These are phyloP conservation scores for Ictalurus furcatus DNA, from an alignment of 2,113 vertebrate species.

Conservation along the genomic window DNA sequence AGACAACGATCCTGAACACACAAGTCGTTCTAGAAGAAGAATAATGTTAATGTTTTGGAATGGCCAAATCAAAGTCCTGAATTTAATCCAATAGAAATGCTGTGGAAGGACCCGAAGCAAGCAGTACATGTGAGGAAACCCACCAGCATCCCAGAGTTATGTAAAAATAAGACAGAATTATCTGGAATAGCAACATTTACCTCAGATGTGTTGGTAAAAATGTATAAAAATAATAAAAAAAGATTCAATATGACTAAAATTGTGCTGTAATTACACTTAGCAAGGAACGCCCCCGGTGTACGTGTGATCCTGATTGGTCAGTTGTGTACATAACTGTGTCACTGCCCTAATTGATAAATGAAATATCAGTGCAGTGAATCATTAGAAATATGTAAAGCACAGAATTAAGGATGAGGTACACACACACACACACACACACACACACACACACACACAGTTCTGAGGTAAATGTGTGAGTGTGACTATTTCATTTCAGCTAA, in stretches of 20 bases:
- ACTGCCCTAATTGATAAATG: too few relatives aligned
- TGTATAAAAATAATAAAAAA: background rate
- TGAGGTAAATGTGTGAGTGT: background rate
- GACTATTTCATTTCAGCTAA: too few relatives aligned
- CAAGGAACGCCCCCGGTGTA: background rate
- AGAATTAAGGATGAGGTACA: background rate
- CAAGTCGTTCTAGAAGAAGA: too few relatives aligned
- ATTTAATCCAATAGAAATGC: too few relatives aligned
- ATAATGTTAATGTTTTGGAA: too few relatives aligned
- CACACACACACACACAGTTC: conserved; percentile 20
- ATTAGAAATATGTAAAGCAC: too few relatives aligned
- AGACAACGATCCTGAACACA: too few relatives aligned
- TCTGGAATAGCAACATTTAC: background rate
- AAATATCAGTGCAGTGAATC: too few relatives aligned
- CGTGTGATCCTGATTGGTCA: background rate
- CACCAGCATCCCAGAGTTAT: too few relatives aligned
- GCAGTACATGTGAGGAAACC: too few relatives aligned
- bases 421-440: conserved; percentile 30
- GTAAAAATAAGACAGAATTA: background rate
- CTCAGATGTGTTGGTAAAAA: background rate
- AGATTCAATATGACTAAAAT: background rate
- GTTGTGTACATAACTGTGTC: background rate
- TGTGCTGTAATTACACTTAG: background rate
- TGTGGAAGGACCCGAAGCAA: too few relatives aligned
- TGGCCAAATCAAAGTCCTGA: too few relatives aligned